Conservation (phyloP, 1,140 invertebrate genomes). For the Aphaenogaster ashmeadi region DNA sequence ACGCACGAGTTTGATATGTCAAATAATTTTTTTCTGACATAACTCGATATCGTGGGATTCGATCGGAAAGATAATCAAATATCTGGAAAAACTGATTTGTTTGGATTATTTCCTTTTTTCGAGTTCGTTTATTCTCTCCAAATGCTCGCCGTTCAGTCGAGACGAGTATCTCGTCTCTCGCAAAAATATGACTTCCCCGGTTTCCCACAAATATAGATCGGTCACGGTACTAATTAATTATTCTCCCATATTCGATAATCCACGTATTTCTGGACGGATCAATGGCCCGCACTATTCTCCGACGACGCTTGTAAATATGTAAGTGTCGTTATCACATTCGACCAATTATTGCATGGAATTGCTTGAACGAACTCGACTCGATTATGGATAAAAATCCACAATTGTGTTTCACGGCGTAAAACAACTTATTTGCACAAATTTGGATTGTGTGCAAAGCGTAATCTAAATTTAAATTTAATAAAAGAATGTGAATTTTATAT, state of each 20-base stretch:
- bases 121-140: neutral
- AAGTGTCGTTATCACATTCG: neutral
- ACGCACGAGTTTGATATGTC: neutral
- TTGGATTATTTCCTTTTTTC: neutral
- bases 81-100: neutral
- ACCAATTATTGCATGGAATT: neutral
- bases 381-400: neutral
- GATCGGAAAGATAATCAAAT: neutral
- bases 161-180: neutral
- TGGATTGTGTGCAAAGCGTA: neutral
- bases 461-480: conserved; percentile 8
- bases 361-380: neutral
- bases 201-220: conserved; percentile 20
- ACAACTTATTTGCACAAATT: neutral
- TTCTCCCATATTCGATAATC: conserved; percentile 8
- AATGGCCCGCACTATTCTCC: conserved; percentile 13
- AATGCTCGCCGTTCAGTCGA: neutral
- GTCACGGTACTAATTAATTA: conserved; percentile 39
- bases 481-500: neutral
- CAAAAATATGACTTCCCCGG: neutral
- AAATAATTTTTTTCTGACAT: neutral
- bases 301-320: conserved; percentile 11
- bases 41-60: neutral
- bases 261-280: conserved; percentile 39
- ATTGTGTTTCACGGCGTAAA: neutral